phyloP scores from a whole-genome alignment of 2,797 vertebrate genomes.

The Geotria australis region DNA sequence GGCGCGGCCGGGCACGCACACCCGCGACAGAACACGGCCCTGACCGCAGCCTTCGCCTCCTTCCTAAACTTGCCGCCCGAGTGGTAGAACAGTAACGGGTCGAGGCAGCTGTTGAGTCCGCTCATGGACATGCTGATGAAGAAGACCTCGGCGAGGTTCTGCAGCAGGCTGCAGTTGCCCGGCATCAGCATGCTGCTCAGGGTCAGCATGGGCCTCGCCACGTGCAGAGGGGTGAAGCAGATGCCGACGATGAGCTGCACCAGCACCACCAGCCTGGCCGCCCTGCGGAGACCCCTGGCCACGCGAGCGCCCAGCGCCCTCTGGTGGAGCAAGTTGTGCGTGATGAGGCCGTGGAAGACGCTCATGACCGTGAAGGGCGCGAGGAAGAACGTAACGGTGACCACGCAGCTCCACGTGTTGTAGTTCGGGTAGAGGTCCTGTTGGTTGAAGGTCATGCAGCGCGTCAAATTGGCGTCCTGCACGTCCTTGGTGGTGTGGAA shows the following conservation, averaged over 20 bases:
- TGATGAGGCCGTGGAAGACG: conserved; percentile 53
- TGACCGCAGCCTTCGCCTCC: too few relatives aligned
- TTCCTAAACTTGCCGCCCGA: conserved; percentile 38
- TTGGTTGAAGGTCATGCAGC: conserved; percentile 39
- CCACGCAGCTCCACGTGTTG: conserved; percentile 13
- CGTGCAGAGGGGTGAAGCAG: conserved; percentile 50
- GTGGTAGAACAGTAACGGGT: conserved; percentile 63
- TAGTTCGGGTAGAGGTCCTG: conserved; percentile 45
- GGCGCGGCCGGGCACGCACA: too few relatives aligned
- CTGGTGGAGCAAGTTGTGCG: conserved; percentile 19
- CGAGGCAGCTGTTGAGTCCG: conserved; percentile 64
- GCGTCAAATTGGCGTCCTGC: conserved; percentile 38
- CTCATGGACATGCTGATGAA: conserved; percentile 67
- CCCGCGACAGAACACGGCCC: too few relatives aligned
- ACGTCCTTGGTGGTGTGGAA: conserved; percentile 34
- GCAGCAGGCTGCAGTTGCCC: conserved; percentile 27
- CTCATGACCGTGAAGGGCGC: conserved; percentile 47
- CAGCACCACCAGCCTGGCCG: conserved; percentile 8
- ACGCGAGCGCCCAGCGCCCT: conserved; percentile 7
- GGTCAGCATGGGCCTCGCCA: conserved; percentile 65
- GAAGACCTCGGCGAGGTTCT: conserved; percentile 53
- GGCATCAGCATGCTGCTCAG: conserved; percentile 50
- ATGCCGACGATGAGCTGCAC: conserved; percentile 20
- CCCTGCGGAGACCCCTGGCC: conserved; percentile 37
- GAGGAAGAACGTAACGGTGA: conserved; percentile 53